Percentiles rank a stretch among this genome's conserved stretches.
Evolutionary conservation across 2,113 vertebrate species (phyloP).

Genomic region (Plectropomus leopardus): DNA sequence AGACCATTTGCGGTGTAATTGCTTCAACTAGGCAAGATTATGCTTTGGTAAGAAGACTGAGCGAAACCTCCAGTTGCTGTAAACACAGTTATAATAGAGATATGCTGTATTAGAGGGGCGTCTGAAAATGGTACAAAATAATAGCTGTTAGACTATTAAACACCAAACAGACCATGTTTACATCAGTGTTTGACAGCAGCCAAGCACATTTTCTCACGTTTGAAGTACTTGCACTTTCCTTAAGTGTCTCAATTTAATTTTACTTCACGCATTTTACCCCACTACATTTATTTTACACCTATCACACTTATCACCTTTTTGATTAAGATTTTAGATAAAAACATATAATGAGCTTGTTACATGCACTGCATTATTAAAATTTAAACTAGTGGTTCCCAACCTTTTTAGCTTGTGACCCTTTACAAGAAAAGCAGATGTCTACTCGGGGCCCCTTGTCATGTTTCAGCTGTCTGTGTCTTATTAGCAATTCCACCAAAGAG

Average conservation of each 20-base stretch:
- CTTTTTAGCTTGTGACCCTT: not conserved
- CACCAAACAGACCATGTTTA: not conserved
- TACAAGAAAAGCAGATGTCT: not conserved
- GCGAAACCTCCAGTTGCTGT: conserved; percentile 20
- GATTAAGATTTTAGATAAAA: not conserved
- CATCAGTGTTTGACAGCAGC: not conserved
- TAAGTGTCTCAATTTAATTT: not conserved
- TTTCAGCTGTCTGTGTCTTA: not conserved
- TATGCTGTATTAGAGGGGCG: conserved; percentile 5
- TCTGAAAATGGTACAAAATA: not conserved
- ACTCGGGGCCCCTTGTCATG: not conserved
- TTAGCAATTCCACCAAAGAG: not conserved
- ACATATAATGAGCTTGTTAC: not conserved
- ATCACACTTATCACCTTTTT: too few relatives aligned
- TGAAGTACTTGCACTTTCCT: not conserved
- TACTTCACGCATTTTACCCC: not conserved
- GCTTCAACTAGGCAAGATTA: conserved; percentile 57
- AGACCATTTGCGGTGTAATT: conserved; percentile 57
- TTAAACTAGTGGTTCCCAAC: not conserved
- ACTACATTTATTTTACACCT: too few relatives aligned
- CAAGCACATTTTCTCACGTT: not conserved
- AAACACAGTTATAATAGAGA: conserved; percentile 39
- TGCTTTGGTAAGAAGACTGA: conserved; percentile 47
- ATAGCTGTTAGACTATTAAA: not conserved
- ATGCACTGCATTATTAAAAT: not conserved